Evolutionary conservation across 2,797 vertebrate genomes (phyloP).

Genomic region (Sebastes nivosus): DNA sequence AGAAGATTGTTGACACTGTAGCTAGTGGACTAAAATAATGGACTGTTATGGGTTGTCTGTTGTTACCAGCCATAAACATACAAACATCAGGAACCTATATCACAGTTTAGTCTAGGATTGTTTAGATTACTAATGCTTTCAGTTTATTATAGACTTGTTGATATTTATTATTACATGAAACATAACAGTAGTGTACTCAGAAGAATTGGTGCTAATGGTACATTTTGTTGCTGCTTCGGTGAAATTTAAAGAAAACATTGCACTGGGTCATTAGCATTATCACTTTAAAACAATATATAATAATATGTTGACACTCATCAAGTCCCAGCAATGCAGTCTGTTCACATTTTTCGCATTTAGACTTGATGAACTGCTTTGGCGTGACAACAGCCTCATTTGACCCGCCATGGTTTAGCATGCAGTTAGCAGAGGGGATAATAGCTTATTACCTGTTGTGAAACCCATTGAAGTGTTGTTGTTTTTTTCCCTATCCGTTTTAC

Average conservation of each 20-base stretch:
- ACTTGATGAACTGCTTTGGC: not conserved
- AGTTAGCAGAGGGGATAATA: not conserved
- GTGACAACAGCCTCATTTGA: not conserved
- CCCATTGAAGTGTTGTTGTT: not conserved
- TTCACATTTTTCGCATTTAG: not conserved
- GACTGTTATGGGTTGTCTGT: not conserved
- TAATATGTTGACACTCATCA: not conserved
- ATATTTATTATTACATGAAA: not conserved
- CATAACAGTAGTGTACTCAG: not conserved
- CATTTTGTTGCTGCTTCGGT: not conserved
- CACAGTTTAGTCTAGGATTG: not conserved
- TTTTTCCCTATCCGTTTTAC: conserved; percentile 46
- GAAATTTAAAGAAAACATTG: not conserved
- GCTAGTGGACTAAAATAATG: not conserved
- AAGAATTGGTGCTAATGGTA: not conserved
- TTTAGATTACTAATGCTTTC: not conserved
- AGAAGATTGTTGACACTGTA: not conserved
- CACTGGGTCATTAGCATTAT: not conserved
- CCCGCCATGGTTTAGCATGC: not conserved
- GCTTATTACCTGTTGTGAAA: not conserved
- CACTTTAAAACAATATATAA: not conserved
- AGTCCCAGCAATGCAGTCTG: not conserved
- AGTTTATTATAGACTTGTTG: not conserved
- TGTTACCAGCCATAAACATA: not conserved
- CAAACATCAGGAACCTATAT: not conserved